These are phyloP conservation scores for Sepioteuthis lessoniana DNA, from an alignment of 2,888 invertebrate species.

Conservation along the genomic window DNA sequence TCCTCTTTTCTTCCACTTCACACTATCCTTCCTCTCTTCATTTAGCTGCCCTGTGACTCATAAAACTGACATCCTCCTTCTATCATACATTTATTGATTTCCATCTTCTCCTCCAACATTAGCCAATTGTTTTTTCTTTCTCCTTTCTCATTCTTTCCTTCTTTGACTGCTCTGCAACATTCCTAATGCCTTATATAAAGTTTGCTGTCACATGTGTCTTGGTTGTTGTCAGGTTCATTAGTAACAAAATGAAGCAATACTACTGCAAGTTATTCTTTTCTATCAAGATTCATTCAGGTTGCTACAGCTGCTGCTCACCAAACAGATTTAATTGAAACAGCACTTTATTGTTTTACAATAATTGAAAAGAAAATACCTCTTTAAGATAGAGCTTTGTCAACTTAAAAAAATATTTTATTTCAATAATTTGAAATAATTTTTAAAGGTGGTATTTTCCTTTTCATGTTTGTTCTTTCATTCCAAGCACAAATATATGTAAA, in stretches of 20 bases:
- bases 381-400: background rate
- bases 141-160: background rate
- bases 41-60: conserved; percentile 33
- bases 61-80: conserved; percentile 33
- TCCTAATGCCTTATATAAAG: conserved; percentile 33
- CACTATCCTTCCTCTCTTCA: background rate
- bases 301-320: conserved; percentile 15
- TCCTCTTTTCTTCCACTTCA: background rate
- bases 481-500: no score
- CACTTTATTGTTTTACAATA: background rate
- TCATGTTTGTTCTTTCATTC: no score
- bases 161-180: conserved; percentile 2
- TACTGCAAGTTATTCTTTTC: background rate
- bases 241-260: conserved; percentile 15
- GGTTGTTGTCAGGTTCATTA: conserved; percentile 33
- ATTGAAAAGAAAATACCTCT: background rate
- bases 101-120: conserved; percentile 14
- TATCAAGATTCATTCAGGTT: background rate
- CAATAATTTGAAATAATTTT: background rate
- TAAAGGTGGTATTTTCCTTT: no score
- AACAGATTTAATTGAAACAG: background rate
- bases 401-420: background rate
- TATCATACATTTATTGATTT: conserved; percentile 4
- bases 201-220: background rate
- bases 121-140: background rate